These are phyloP conservation scores for Stomatorhinus walkeri DNA, from an alignment of 2,797 vertebrate genomes.

Conservation along the genomic window DNA sequence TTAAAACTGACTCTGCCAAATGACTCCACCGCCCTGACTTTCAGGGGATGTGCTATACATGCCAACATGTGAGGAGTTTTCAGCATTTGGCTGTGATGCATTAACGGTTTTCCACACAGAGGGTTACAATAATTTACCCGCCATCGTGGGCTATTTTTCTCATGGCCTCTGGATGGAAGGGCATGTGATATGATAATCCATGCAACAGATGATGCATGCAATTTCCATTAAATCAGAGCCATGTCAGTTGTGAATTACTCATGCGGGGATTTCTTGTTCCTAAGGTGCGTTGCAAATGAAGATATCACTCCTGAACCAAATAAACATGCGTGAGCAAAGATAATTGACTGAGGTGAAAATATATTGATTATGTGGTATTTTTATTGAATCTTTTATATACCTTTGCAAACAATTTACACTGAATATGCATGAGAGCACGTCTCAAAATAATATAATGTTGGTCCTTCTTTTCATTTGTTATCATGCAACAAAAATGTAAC, in stretches of 20 bases:
- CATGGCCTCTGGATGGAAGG: background rate
- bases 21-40: background rate
- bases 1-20: background rate
- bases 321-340: background rate
- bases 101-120: background rate
- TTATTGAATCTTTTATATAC: background rate
- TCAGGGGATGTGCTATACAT: background rate
- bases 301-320: background rate
- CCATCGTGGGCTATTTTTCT: background rate
- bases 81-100: background rate
- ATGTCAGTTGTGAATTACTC: background rate
- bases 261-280: background rate
- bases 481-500: background rate
- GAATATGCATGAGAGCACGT: background rate
- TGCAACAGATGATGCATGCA: background rate
- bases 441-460: background rate
- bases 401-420: background rate
- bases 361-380: background rate
- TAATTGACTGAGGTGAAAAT: background rate
- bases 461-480: background rate
- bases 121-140: background rate
- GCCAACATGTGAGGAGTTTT: background rate
- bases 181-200: background rate
- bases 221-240: background rate
- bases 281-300: slow-evolving; percentile 1